These are phyloP conservation scores for Peromyscus californicus DNA, from an alignment of 2,113 vertebrate genomes.

Conservation along the genomic window DNA sequence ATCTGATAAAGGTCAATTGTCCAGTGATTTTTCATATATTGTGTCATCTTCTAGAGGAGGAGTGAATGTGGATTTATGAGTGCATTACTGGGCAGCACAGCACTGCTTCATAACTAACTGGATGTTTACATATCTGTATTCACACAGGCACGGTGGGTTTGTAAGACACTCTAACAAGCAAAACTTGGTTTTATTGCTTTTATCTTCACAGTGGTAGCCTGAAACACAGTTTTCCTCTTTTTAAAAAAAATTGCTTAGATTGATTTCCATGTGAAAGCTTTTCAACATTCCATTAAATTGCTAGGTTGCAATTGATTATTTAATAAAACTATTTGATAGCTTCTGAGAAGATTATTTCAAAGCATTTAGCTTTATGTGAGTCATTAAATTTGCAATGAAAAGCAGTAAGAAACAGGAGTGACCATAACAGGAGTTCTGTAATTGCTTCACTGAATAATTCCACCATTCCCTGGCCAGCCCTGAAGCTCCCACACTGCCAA, in stretches of 20 bases:
- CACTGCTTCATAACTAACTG: background rate
- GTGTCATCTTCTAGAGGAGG: background rate
- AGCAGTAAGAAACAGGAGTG: constrained; percentile 24
- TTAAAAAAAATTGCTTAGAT: constrained; percentile 41
- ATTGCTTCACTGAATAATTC: background rate
- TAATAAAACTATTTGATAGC: constrained; percentile 57
- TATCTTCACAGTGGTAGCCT: background rate
- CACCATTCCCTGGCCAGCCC: background rate
- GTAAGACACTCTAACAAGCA: background rate
- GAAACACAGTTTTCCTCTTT: background rate
- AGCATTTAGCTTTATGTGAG: constrained; percentile 51
- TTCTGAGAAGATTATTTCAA: constrained; percentile 70
- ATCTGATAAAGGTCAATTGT: background rate
- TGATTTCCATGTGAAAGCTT: constrained; percentile 49
- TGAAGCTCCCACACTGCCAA: background rate
- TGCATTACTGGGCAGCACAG: background rate
- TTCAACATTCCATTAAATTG: constrained; percentile 51
- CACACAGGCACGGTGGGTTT: background rate
- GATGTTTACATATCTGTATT: background rate
- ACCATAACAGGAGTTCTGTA: background rate
- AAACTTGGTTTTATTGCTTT: background rate
- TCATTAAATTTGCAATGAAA: constrained; percentile 55
- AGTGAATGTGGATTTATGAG: background rate
- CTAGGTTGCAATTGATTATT: constrained; percentile 57
- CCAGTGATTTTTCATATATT: constrained; percentile 36